Base-by-base conservation (phyloP, 2,888 invertebrate species). In the Ischnura elegans region DNA sequence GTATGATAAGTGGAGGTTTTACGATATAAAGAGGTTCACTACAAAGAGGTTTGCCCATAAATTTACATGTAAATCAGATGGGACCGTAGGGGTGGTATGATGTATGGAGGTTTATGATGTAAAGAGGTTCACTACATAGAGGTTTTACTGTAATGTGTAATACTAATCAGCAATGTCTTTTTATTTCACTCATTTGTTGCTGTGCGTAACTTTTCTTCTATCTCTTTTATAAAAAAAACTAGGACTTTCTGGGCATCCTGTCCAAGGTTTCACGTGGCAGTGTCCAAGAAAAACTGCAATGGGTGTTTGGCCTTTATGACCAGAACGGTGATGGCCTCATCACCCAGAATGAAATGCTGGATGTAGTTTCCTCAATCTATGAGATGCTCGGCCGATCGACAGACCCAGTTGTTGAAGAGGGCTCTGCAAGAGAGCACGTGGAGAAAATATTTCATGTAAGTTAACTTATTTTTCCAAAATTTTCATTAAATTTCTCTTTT, bases 261-360 rank as follows among this genome's bases (percentile, higher is more conserved):
- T 98, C 98, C 43, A 98, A 98, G 95, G 97, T 98, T 94, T 98
- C 98, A 0, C 97, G 98, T 94, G 98, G 98, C 21, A 97, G 97
- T 36, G 97, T 98, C 5, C 98, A 98, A 95, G 98, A 99, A 96
- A 98, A 98, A 95, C 96, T 99, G 84, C 97, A 98, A 95, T 99
- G 98, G 98, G 97, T 98, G 93, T 99, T 99, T 96, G 97, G 97
- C 16, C 96, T 99, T 42, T 99, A 99, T 96, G 99, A 99, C 96
- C 97, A 98, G 94, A 98, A 98, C 95, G 98, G 98, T 0, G 98
- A 98, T 95, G 98, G 98, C 0, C 97, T 98, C 94, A 98, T 98
- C 95, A 98, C 98, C 42, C 97, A 98, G 95, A 97, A 97, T 0
- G 98, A 98, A 96, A 98, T 98, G 98, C 96, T 97, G 94, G 97